phyloP scores from a whole-genome alignment of 2,888 invertebrate genomes.

The Cryptocheilus praepositus region DNA sequence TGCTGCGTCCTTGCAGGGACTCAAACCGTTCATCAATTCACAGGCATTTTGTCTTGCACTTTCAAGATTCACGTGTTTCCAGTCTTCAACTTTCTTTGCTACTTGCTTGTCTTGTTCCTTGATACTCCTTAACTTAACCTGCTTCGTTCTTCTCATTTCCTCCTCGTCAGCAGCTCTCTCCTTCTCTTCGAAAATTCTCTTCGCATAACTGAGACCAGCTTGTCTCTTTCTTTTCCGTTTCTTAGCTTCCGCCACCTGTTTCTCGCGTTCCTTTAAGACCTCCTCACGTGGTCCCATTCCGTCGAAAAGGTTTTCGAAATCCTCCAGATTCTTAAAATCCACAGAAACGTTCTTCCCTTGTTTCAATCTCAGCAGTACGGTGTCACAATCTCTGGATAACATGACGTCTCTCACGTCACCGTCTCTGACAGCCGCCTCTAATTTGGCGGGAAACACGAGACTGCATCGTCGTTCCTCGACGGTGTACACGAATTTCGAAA shows the following conservation, averaged over 20 bases:
- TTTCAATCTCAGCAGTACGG: constrained; percentile 83
- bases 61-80: constrained; percentile 77
- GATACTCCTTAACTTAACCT: constrained; percentile 65
- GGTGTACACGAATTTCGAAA: constrained; percentile 83
- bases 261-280: constrained; percentile 80
- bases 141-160: constrained; percentile 74
- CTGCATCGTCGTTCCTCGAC: constrained; percentile 85
- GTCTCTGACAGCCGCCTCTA: constrained; percentile 86
- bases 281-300: constrained; percentile 84
- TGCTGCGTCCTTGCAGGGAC: constrained; percentile 80
- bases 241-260: constrained; percentile 77
- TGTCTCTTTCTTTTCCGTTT: constrained; percentile 79
- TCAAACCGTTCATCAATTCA: constrained; percentile 75
- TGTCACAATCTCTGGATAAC: constrained; percentile 86
- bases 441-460: constrained; percentile 83
- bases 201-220: constrained; percentile 80
- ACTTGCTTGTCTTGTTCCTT: constrained; percentile 60
- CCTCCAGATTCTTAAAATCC: constrained; percentile 80
- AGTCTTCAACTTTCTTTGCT: constrained; percentile 67
- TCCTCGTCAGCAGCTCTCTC: constrained; percentile 83
- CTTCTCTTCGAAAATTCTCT: constrained; percentile 87
- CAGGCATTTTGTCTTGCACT: constrained; percentile 76
- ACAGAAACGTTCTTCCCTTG: constrained; percentile 86
- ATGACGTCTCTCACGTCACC: constrained; percentile 87
- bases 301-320: constrained; percentile 80